Evolutionary conservation across 2,113 vertebrate genomes (phyloP).

Genomic region (Xyrauchen texanus): DNA sequence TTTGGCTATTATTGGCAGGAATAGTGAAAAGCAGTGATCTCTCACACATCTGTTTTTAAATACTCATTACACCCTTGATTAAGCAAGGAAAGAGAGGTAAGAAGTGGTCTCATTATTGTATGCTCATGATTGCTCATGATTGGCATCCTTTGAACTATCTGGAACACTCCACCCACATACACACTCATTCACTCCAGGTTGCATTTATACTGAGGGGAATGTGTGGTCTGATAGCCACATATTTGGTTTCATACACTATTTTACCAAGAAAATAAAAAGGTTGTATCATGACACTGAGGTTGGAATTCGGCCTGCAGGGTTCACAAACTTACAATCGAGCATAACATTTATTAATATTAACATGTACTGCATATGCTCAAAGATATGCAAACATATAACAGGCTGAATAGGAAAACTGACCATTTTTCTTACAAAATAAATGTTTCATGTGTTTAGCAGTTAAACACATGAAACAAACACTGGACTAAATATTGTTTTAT

Average conservation of each 20-base stretch:
- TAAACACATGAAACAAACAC: no score
- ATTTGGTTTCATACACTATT: slow-evolving; percentile 15
- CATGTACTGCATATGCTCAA: no score
- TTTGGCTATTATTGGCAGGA: not conserved
- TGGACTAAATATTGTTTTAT: no score
- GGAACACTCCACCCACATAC: slow-evolving; percentile 51
- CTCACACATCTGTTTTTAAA: slow-evolving; percentile 42
- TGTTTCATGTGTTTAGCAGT: no score
- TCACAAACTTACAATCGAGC: not conserved
- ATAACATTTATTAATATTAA: no score
- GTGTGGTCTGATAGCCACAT: slow-evolving; percentile 53
- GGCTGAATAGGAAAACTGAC: no score
- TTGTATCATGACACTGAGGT: slow-evolving; percentile 1
- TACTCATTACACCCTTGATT: slow-evolving; percentile 42
- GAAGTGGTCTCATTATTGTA: slow-evolving; percentile 8
- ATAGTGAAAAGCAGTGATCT: slow-evolving; percentile 7
- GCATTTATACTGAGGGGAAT: slow-evolving; percentile 46
- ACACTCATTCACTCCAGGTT: slow-evolving; percentile 37
- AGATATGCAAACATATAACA: no score
- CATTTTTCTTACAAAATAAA: no score
- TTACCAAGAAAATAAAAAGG: slow-evolving; percentile 29
- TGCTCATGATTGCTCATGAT: slow-evolving; percentile 9
- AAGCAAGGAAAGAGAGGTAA: slow-evolving; percentile 8
- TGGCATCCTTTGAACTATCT: slow-evolving; percentile 50
- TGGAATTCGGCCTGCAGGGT: not conserved